Evolutionary conservation across 2,113 vertebrate genomes (phyloP), one percentile per base, ranked within the genome.

Genomic region (Pluvianellus socialis): DNA sequence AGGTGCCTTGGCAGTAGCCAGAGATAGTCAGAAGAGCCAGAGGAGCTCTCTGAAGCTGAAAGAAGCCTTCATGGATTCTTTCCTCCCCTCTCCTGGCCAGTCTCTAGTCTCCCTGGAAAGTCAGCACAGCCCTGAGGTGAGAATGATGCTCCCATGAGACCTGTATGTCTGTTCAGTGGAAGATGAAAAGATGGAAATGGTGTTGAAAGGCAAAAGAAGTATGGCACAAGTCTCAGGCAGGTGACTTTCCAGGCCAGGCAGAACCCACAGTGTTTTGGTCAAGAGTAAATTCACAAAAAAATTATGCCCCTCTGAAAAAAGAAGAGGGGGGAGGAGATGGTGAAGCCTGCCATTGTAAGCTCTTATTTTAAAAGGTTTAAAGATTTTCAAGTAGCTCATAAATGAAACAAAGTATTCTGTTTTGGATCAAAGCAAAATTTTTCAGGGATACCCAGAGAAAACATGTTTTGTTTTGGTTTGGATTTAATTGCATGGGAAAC

Each of bases 1-100:
- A 94, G 96, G 86, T 96, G 96, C 67, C 70, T 92, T 90, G 91
- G 94, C 95, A 68, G 53, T 87, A 96, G 95, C 84, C 85, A 89
- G 77, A 87, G 73, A 62, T 83, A 75, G 61, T 88, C 73, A 92
- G 83, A 49, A 92, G 59, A 94, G 63, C 45, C 86, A 71, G 87
- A 77, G 65, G 55, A 94, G 49, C 42, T 83, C 65, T 90, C 91
- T 66, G 89, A 91, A 86, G 74, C 83, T 20, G 6, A 84, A 94
- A 75, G 52, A 10, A 91, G 21, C 50, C 63, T 62, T 53, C 12
- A 1, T 23, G 84, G 81, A 47, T 79, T 66, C 63, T 55, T 87
- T 70, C 28, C 53, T 87, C 70, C 80, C 22, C 21, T 79, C 24
- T 81, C 62, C 56, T 21, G 42, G 19, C 6, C 40, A 14, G 65